Evolutionary conservation across 2,797 vertebrate genomes (phyloP).

Genomic region (Notamacropus eugenii): DNA sequence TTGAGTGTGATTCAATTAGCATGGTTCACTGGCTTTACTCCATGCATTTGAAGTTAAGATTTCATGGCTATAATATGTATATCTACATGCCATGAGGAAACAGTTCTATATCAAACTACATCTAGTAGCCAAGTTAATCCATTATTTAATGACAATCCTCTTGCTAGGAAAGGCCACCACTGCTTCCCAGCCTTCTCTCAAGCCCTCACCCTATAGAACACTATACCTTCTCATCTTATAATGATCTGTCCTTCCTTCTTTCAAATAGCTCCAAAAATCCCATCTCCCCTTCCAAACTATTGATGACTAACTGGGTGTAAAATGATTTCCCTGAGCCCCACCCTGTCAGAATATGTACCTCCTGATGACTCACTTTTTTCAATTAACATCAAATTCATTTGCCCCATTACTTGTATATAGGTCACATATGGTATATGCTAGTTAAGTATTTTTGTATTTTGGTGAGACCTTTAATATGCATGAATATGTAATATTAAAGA

Average conservation of each 20-base stretch:
- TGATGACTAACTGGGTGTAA: conserved; percentile 37
- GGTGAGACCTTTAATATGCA: neutral
- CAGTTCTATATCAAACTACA: neutral
- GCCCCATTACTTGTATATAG: neutral
- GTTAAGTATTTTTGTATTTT: neutral
- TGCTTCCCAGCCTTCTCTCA: neutral
- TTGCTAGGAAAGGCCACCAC: neutral
- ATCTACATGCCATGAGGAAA: neutral
- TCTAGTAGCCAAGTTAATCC: neutral
- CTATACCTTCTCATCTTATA: neutral
- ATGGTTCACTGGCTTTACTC: neutral
- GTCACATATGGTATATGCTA: neutral
- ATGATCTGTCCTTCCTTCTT: conserved; percentile 3
- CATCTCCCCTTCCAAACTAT: conserved; percentile 13
- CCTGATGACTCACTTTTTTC: conserved; percentile 40
- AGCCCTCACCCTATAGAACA: neutral
- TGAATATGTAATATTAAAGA: neutral
- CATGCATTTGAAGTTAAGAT: neutral
- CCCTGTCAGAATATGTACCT: conserved; percentile 20
- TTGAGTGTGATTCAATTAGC: neutral
- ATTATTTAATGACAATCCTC: neutral
- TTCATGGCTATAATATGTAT: neutral
- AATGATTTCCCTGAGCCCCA: conserved; percentile 13
- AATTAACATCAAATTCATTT: neutral
- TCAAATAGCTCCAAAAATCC: conserved; percentile 7